Conservation (phyloP, 2,113 vertebrate genomes). For the Platichthys flesus region DNA sequence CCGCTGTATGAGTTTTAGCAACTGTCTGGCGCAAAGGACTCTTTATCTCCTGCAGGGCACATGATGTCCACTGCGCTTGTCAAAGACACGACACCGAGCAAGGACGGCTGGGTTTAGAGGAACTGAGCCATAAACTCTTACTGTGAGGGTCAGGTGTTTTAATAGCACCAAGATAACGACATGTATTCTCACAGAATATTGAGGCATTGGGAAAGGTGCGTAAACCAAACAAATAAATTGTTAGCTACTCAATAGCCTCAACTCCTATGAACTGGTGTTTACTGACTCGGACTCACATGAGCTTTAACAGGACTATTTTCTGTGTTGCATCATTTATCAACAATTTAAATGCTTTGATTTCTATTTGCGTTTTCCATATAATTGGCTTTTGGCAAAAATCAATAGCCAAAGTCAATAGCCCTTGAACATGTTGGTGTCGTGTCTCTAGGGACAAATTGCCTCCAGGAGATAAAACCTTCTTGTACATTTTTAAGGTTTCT, state of each 20-base stretch:
- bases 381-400: too few relatives aligned
- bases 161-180: background rate
- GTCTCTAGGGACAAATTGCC: too few relatives aligned
- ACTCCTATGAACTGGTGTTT: too few relatives aligned
- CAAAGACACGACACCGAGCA: background rate
- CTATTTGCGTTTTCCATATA: too few relatives aligned
- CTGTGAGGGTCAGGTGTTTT: background rate
- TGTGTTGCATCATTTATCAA: too few relatives aligned
- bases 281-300: too few relatives aligned
- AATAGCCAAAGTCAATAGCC: too few relatives aligned
- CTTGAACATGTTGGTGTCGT: too few relatives aligned
- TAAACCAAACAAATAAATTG: background rate
- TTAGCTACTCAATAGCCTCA: background rate
- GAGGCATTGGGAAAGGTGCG: background rate
- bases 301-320: too few relatives aligned
- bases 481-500: too few relatives aligned
- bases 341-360: too few relatives aligned
- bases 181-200: background rate
- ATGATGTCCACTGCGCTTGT: slow-evolving; percentile 14
- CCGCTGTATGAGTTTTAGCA: background rate
- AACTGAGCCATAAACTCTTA: background rate
- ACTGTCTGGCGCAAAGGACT: slow-evolving; percentile 35
- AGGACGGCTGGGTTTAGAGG: background rate
- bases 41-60: slow-evolving; percentile 38
- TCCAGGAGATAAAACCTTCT: too few relatives aligned